Conservation (phyloP, 2,888 invertebrate species). For the Bursaphelenchus okinawaensis region DNA sequence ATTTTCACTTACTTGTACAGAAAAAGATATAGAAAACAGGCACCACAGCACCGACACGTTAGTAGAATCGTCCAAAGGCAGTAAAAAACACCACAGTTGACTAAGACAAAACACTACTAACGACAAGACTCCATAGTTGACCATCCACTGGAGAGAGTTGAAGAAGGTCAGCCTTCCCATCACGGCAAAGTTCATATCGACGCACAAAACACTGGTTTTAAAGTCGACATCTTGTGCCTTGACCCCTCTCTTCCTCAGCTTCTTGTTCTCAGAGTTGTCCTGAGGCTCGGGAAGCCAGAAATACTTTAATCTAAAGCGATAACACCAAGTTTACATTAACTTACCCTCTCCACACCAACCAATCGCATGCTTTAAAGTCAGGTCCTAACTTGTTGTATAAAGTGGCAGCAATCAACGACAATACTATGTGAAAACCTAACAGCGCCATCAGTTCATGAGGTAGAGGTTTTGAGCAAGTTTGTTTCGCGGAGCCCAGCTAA, state of each 20-base stretch:
- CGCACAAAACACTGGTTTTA: background rate
- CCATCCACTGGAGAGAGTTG: conserved; percentile 7
- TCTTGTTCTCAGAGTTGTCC: background rate
- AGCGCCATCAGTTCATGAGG: conserved; percentile 4
- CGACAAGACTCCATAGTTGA: conserved; percentile 6
- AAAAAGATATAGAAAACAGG: conserved; percentile 4
- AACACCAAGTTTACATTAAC: background rate
- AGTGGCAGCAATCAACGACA: conserved; percentile 7
- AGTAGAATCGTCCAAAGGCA: background rate
- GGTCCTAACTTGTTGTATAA: conserved; percentile 5
- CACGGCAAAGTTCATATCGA: background rate
- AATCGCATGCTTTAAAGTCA: conserved; percentile 6
- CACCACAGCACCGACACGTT: conserved; percentile 12
- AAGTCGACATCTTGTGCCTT: conserved; percentile 2
- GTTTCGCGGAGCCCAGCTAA: too few species aligned
- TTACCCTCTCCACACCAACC: conserved; percentile 1
- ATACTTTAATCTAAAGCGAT: conserved; percentile 7
- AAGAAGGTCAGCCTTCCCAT: background rate
- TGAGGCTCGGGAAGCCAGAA: conserved; percentile 7
- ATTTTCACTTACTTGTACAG: background rate
- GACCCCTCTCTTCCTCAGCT: background rate
- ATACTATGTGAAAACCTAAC: conserved; percentile 10
- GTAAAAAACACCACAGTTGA: background rate
- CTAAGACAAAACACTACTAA: conserved; percentile 1
- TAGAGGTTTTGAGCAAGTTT: too few species aligned